Evolutionary conservation across 2,888 invertebrate genomes (phyloP).

Genomic region (Cataglyphis cursor): DNA sequence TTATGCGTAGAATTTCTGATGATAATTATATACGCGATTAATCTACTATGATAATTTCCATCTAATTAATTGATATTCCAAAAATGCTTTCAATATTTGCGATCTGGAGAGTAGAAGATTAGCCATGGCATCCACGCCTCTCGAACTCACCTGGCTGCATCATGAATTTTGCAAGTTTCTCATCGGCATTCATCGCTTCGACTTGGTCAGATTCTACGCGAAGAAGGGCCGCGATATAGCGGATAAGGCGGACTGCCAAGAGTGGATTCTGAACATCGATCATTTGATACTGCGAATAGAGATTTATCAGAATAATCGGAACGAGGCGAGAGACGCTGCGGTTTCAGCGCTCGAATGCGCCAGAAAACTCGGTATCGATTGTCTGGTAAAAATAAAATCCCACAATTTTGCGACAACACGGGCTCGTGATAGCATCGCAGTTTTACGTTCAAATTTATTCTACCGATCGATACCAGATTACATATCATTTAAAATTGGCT

Average conservation of each 20-base stretch:
- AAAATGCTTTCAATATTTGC: conserved; percentile 36
- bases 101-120: conserved; percentile 69
- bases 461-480: conserved; percentile 30
- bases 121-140: conserved; percentile 79
- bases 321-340: conserved; percentile 86
- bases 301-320: conserved; percentile 86
- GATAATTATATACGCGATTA: conserved; percentile 9
- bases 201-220: conserved; percentile 84
- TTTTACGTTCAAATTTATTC: conserved; percentile 12
- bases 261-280: conserved; percentile 86
- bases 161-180: conserved; percentile 87
- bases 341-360: conserved; percentile 80
- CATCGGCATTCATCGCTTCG: conserved; percentile 85
- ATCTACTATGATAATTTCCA: neutral
- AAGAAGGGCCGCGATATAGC: conserved; percentile 83
- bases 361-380: conserved; percentile 81
- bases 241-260: conserved; percentile 78
- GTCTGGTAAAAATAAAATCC: conserved; percentile 70
- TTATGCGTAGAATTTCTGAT: conserved; percentile 11
- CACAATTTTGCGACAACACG: neutral
- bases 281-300: conserved; percentile 86
- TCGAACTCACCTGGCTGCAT: conserved; percentile 87
- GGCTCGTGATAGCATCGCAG: neutral
- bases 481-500: conserved; percentile 26
- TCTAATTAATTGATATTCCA: conserved; percentile 16